These are phyloP conservation scores for Tretioscincus oriximinensis DNA, from an alignment of 2,113 vertebrate genomes.

Conservation along the genomic window DNA sequence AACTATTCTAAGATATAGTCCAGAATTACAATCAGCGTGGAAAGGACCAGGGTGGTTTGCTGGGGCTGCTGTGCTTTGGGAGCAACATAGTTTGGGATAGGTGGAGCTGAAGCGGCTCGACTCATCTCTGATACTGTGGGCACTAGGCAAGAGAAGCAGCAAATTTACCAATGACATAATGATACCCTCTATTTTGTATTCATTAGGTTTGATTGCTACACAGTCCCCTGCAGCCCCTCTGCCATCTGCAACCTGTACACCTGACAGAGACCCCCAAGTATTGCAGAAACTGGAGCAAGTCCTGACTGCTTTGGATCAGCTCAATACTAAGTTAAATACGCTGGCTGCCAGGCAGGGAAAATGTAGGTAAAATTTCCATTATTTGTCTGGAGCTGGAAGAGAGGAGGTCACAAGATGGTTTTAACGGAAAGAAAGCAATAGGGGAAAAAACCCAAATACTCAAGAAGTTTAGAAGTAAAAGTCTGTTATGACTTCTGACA, in stretches of 20 bases:
- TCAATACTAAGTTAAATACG: background rate
- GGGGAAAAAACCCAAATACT: background rate
- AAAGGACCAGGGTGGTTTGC: no score
- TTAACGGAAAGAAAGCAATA: background rate
- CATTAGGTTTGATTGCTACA: background rate
- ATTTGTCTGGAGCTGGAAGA: background rate
- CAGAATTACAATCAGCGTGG: no score
- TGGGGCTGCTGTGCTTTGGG: no score
- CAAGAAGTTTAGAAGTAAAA: background rate
- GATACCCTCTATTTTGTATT: background rate
- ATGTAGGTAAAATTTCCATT: background rate
- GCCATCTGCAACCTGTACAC: background rate
- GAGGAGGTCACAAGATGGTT: background rate
- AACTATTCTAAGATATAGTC: no score
- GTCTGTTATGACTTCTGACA: background rate
- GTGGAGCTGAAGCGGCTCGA: background rate
- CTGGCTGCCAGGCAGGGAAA: constrained; percentile 9
- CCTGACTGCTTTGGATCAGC: background rate
- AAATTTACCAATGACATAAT: background rate
- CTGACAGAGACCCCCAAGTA: background rate
- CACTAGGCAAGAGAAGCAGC: background rate
- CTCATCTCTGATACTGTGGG: background rate
- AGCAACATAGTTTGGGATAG: background rate
- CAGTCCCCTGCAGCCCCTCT: background rate
- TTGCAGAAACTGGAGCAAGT: constrained; percentile 24